Percentiles rank a stretch among this genome's conserved stretches.
phyloP scores from a whole-genome alignment of 1,140 invertebrate species.

The Drosophila seguyi region DNA sequence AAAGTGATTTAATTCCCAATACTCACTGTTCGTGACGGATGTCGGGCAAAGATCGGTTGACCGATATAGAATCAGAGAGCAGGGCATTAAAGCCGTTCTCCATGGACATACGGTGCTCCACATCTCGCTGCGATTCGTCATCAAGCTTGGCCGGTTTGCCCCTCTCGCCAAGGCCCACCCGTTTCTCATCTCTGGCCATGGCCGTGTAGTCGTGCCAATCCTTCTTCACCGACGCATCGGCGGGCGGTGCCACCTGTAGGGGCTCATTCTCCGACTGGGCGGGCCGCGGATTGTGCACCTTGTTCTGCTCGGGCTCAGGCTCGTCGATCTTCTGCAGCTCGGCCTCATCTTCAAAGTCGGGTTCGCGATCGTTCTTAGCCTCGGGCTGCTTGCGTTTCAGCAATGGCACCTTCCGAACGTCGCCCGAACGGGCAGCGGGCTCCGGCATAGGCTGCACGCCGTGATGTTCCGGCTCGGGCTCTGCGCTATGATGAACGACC shows the following conservation, averaged over 20 bases:
- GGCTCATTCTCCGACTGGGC: slow-evolving; percentile 5
- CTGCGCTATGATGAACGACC: slow-evolving; percentile 56
- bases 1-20: not conserved
- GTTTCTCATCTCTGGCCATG: slow-evolving; percentile 89
- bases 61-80: slow-evolving; percentile 94
- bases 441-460: slow-evolving; percentile 40
- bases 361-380: not conserved
- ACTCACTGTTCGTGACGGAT: slow-evolving; percentile 91
- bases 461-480: slow-evolving; percentile 46
- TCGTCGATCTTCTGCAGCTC: slow-evolving; percentile 20
- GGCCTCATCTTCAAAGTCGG: slow-evolving; percentile 1
- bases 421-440: slow-evolving; percentile 1
- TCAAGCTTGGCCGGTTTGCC: slow-evolving; percentile 89
- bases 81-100: slow-evolving; percentile 94
- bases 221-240: slow-evolving; percentile 82
- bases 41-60: slow-evolving; percentile 93
- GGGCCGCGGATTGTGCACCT: not conserved
- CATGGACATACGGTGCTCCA: slow-evolving; percentile 66
- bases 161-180: slow-evolving; percentile 91
- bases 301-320: slow-evolving; percentile 7
- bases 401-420: not conserved
- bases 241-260: slow-evolving; percentile 83
- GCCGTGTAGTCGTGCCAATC: slow-evolving; percentile 95
- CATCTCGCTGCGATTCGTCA: slow-evolving; percentile 90
- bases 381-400: not conserved